Conservation (phyloP, 2,888 invertebrate species). For the Hemicrepidius hirtus region DNA sequence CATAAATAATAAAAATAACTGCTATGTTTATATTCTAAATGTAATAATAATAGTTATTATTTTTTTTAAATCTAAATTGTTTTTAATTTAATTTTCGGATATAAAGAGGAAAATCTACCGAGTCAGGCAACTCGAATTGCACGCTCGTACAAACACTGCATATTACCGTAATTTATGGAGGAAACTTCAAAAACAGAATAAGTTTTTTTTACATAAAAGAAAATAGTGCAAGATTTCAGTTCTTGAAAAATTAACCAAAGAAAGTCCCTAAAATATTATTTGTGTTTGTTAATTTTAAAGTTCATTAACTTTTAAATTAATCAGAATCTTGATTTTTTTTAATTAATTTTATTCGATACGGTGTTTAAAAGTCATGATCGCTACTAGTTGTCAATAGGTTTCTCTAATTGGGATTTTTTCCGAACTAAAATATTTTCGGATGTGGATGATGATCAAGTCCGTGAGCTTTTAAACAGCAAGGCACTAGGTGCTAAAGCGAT, state of each 20-base stretch:
- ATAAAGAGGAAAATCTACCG: neutral
- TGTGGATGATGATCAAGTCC: conserved; percentile 27
- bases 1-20: conserved; percentile 39
- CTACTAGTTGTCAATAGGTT: conserved; percentile 27
- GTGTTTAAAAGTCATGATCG: conserved; percentile 4
- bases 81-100: no score
- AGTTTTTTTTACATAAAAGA: no score
- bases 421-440: conserved; percentile 18
- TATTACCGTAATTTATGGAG: neutral
- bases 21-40: conserved; percentile 15
- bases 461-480: conserved; percentile 30
- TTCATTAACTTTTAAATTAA: conserved; percentile 19
- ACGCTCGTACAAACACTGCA: conserved; percentile 21
- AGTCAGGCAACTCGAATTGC: conserved; percentile 41
- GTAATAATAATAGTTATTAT: conserved; percentile 24
- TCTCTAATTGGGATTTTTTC: conserved; percentile 23
- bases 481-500: conserved; percentile 47
- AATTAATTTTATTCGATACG: conserved; percentile 22
- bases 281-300: no score
- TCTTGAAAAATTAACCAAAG: no score
- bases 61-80: conserved; percentile 7
- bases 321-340: neutral
- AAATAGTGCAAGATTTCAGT: no score
- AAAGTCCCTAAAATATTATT: no score
- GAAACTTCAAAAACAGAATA: no score